Evolutionary conservation across 1,140 invertebrate genomes (phyloP).

Genomic region (Dreissena polymorpha): DNA sequence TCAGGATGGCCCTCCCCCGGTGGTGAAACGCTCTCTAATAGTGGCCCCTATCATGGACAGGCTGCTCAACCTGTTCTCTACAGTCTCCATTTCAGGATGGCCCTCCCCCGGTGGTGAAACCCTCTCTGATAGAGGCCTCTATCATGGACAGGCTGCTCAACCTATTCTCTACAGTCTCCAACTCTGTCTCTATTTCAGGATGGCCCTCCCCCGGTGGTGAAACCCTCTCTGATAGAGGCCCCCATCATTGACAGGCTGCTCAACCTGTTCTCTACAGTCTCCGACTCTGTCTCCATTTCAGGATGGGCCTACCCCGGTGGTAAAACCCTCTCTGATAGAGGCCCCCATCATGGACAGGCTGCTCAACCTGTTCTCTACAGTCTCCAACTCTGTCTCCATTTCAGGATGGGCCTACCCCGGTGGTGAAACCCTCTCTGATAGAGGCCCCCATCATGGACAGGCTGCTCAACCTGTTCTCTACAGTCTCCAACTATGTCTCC

Average conservation of each 20-base stretch:
- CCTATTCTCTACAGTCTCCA: slow-evolving; percentile 9
- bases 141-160: not conserved
- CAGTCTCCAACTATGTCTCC: not conserved
- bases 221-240: slow-evolving; percentile 34
- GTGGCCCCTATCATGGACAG: slow-evolving; percentile 18
- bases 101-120: slow-evolving; percentile 33
- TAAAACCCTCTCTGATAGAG: slow-evolving; percentile 31
- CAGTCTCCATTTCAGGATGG: slow-evolving; percentile 32
- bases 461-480: not conserved
- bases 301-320: slow-evolving; percentile 34
- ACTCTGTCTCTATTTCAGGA: slow-evolving; percentile 21
- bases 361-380: not conserved
- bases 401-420: slow-evolving; percentile 34
- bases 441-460: slow-evolving; percentile 23
- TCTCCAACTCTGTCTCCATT: slow-evolving; percentile 3
- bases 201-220: slow-evolving; percentile 31
- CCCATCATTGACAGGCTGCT: not conserved
- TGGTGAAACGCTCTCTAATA: slow-evolving; percentile 29
- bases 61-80: not conserved
- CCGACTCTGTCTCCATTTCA: slow-evolving; percentile 1
- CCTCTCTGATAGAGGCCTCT: slow-evolving; percentile 30
- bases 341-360: slow-evolving; percentile 11
- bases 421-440: slow-evolving; percentile 31
- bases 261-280: slow-evolving; percentile 12
- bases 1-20: slow-evolving; percentile 37